These are phyloP conservation scores for Istiophorus platypterus DNA, from an alignment of 2,113 vertebrate genomes.

Conservation along the genomic window DNA sequence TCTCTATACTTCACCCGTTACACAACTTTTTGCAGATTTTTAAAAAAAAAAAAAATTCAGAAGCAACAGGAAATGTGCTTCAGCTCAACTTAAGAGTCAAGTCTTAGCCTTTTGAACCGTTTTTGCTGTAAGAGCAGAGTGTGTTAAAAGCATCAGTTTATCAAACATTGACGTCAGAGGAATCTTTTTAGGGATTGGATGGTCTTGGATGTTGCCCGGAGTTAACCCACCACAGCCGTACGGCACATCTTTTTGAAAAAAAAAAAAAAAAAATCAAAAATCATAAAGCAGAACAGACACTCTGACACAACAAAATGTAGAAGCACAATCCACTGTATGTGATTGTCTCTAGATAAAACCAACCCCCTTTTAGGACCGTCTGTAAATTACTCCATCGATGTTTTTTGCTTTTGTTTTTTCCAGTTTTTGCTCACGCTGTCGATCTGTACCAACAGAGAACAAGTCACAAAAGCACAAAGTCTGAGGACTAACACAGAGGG, in stretches of 20 bases:
- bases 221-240: constrained; percentile 51
- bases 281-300: constrained; percentile 43
- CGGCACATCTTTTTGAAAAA: constrained; percentile 27
- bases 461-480: constrained; percentile 94
- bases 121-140: constrained; percentile 89
- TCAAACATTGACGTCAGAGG: constrained; percentile 83
- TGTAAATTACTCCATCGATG: constrained; percentile 92
- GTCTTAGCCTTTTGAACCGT: constrained; percentile 73
- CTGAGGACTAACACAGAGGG: constrained; percentile 87
- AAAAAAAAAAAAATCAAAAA: too few relatives aligned
- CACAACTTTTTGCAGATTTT: constrained; percentile 79
- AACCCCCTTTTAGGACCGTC: constrained; percentile 88
- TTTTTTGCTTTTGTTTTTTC: too few relatives aligned
- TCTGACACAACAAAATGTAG: constrained; percentile 61
- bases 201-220: constrained; percentile 58
- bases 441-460: constrained; percentile 85
- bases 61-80: constrained; percentile 61
- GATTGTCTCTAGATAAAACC: constrained; percentile 87
- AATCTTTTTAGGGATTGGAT: constrained; percentile 48
- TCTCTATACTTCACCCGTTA: constrained; percentile 67
- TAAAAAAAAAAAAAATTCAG: constrained; percentile 59
- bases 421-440: constrained; percentile 85
- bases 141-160: constrained; percentile 90
- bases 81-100: constrained; percentile 56
- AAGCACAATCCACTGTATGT: constrained; percentile 80